Conservation (phyloP, 2,888 invertebrate genomes). For the Priocnemis perturbator region DNA sequence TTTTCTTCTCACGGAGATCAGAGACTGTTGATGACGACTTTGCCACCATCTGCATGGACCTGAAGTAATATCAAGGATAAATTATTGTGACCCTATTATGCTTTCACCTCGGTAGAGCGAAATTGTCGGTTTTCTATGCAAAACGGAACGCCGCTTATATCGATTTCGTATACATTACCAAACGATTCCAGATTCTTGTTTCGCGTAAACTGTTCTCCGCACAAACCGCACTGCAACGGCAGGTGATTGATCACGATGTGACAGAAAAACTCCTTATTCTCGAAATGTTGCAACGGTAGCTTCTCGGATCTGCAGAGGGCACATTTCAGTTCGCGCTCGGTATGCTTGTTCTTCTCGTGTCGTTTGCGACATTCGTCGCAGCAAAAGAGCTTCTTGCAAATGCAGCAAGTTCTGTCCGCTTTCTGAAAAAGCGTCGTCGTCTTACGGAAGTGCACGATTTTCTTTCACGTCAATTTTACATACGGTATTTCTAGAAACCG, state of each 20-base stretch:
- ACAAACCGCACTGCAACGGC: conserved; percentile 62
- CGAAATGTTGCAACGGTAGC: conserved; percentile 51
- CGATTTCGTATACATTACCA: conserved; percentile 30
- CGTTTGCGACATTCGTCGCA: conserved; percentile 61
- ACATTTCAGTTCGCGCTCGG: conserved; percentile 56
- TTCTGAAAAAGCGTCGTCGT: conserved; percentile 37
- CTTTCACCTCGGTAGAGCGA: too few species aligned
- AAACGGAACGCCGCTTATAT: neutral
- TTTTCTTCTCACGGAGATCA: conserved; percentile 14
- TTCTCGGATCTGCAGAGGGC: conserved; percentile 58
- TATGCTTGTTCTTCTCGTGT: conserved; percentile 63
- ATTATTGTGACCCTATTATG: neutral
- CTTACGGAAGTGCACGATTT: neutral
- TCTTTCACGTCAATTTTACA: too few species aligned
- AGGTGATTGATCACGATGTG: conserved; percentile 65
- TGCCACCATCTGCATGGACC: conserved; percentile 51
- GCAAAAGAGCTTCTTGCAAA: conserved; percentile 66
- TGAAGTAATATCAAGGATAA: neutral
- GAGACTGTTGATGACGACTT: conserved; percentile 28
- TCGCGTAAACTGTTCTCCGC: conserved; percentile 56
- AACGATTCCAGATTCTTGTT: conserved; percentile 55
- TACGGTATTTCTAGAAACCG: neutral
- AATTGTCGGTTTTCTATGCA: neutral
- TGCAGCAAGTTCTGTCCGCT: conserved; percentile 55
- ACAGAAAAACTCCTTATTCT: conserved; percentile 54